A percentile compares a stretch with the other conserved stretches of the same genome.
phyloP scores from a whole-genome alignment of 2,888 invertebrate species.

The Marasmarcha lunaedactyla region DNA sequence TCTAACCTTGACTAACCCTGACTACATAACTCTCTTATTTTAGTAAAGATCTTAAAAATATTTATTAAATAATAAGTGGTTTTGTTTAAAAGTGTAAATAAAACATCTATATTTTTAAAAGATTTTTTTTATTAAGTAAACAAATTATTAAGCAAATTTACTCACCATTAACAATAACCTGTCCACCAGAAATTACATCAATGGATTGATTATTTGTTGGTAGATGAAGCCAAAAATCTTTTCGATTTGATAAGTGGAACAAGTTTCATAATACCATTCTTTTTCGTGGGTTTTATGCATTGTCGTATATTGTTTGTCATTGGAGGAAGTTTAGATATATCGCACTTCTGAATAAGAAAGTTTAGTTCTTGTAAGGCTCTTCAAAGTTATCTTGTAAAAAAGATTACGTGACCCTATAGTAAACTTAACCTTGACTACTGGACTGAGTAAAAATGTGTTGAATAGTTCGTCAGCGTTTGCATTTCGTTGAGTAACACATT shows the following conservation, averaged over 20 bases:
- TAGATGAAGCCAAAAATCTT: background rate
- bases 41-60: no score
- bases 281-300: background rate
- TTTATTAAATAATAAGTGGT: no score
- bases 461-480: slow-evolving; percentile 2
- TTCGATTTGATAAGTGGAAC: background rate
- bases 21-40: no score
- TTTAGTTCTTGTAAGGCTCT: slow-evolving; percentile 1
- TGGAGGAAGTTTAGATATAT: background rate
- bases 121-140: background rate
- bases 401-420: background rate
- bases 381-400: background rate
- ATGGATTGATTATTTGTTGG: background rate
- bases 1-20: no score
- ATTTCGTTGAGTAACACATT: slow-evolving; percentile 2
- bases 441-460: slow-evolving; percentile 1
- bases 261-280: background rate
- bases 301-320: background rate
- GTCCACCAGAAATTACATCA: no score
- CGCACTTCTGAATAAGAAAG: background rate
- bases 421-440: slow-evolving; percentile 4
- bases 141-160: background rate
- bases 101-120: background rate
- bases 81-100: no score
- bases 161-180: no score